Percentiles rank a stretch among this genome's conserved stretches.
phyloP scores from a whole-genome alignment of 2,888 invertebrate genomes.

The Polyommatus icarus region DNA sequence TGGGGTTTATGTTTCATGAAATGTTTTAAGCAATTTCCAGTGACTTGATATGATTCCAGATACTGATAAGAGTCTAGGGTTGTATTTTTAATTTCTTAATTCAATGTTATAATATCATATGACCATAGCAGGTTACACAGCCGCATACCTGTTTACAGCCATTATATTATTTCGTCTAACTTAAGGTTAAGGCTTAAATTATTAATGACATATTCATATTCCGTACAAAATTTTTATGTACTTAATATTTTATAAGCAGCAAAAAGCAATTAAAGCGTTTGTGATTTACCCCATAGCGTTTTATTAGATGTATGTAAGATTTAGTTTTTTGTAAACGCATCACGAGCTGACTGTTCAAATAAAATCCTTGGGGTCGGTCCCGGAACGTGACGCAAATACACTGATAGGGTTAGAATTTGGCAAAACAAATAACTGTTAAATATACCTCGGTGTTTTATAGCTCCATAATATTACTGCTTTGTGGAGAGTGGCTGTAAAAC shows the following conservation, averaged over 20 bases:
- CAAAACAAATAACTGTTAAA: conserved; percentile 25
- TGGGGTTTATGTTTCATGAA: too few relatives aligned
- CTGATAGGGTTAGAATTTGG: conserved; percentile 24
- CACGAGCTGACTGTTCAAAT: conserved; percentile 28
- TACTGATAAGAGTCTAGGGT: too few relatives aligned
- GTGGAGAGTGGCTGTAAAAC: neutral
- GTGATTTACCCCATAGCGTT: neutral
- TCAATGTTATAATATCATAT: too few relatives aligned
- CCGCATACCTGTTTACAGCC: too few relatives aligned
- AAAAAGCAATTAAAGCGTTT: neutral
- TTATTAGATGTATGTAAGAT: conserved; percentile 23
- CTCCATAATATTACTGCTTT: conserved; percentile 18
- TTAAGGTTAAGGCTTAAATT: too few relatives aligned
- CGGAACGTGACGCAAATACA: conserved; percentile 28
- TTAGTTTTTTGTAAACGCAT: conserved; percentile 26
- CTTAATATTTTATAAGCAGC: neutral
- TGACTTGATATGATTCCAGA: too few relatives aligned
- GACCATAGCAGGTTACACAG: too few relatives aligned
- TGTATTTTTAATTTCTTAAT: too few relatives aligned
- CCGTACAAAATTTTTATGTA: too few relatives aligned
- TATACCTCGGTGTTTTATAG: conserved; percentile 18
- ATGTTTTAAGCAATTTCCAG: too few relatives aligned
- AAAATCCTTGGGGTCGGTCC: conserved; percentile 26
- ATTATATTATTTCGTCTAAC: too few relatives aligned
- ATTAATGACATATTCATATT: too few relatives aligned